Base-by-base conservation (phyloP, 2,797 vertebrate species). In the Acipenser transmontanus region DNA sequence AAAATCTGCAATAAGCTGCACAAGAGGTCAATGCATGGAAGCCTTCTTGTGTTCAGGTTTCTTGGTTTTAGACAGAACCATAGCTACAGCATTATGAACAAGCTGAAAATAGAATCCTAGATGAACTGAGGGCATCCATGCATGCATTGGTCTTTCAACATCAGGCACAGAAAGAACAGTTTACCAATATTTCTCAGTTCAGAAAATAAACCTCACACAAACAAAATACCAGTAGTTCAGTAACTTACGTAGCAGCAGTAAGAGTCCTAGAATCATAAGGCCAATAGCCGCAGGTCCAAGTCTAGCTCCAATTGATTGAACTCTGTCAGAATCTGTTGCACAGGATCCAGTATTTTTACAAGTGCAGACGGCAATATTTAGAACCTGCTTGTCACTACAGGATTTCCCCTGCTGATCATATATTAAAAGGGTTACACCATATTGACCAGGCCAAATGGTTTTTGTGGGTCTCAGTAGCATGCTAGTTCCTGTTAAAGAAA, bases 221-320 rank as follows among this genome's bases (percentile, higher is more conserved):
- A 34, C 34, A 34, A 34, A 34, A 34, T 4, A 34, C 34, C 34
- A 34, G 34, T 4, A 3, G 4, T 34, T 34, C 34, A 34, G 34
- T 2, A 62, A 88, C 91, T 91, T 71, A 92, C 91, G 59, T 1
- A 91, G 60, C 2, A 92, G 76, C 12, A 91, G 76, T 73, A 92
- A 78, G n/a, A 91, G 74, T 59, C 87, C 89, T 17, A 91, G 80
- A 49, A 89, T 78, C 63, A 91, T 17, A 0, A 86, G 76, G 47
- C 88, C 75, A 64, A 89, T n/a, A 7, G 82, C 91, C 0, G 68
- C 7, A 0, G 68, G 59, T 13, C 87, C 87, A 1, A 91, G 75
- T 7, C 0, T 34, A 0, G 52, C 1, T 0, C 8, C 14, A 56
- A 67, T 4, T 6, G 49, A 9, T 0, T 1, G 34, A 34, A 34